Evolutionary conservation across 2,113 vertebrate species (phyloP), one percentile per base, ranked within the genome.

Genomic region (Cromileptes altivelis): DNA sequence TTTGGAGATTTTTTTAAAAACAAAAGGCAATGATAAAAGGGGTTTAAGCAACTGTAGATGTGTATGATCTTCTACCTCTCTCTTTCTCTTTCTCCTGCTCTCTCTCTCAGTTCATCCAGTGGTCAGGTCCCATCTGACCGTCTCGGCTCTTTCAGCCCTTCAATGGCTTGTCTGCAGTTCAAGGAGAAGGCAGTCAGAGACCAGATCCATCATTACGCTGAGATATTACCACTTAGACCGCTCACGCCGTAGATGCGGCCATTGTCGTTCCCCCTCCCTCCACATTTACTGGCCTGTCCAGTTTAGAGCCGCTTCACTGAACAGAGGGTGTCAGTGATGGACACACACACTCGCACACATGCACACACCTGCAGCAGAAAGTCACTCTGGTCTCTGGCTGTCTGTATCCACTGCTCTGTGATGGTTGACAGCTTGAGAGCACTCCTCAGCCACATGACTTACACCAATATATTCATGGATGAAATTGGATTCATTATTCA

Each of bases 341-440:
- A 69, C 64, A 70, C 58, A 58, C 58, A 57, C 62, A 67, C 49
- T 76, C 55, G 73, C 50, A 30, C 52, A 55, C 47, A 62, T 55
- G 33, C 49, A 37, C 68, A 75, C 56, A 82, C 49, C 17, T 47
- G 12, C 61, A 67, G 45, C 45, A 73, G 75, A 82, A 84, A 89
- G 90, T 92, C 85, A 63, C 71, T 85, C 93, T 91, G 93, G 96
- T 96, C 96, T 95, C 94, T 92, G 96, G 96, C 93, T 96, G 96
- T 96, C 96, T 96, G 95, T 92, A 93, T 96, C 97, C 96, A 97
- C 97, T 97, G 93, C 96, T 98, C 97, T 98, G 97, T 96, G 93
- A 96, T 85, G 97, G 97, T 98, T 98, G 97, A 98, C 97, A 91
- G 95, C 95, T 96, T 93, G 96, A 96, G 96, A 95, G 94, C 93